Conservation (phyloP, 2,797 vertebrate genomes). For the Lophotriccus pileatus region DNA sequence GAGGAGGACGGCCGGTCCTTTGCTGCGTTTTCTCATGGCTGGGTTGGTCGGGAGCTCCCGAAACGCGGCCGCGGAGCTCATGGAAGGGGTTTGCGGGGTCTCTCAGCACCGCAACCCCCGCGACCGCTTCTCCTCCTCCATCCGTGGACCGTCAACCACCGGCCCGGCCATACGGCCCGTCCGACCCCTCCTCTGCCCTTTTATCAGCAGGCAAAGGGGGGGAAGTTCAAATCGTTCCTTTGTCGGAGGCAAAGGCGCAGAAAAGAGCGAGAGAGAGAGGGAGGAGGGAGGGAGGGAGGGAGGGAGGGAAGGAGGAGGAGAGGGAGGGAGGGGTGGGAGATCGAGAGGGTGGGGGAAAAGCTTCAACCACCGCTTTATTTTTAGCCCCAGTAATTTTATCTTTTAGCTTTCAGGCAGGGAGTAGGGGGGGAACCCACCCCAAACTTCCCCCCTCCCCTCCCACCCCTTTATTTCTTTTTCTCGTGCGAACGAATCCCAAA, state of each 20-base stretch:
- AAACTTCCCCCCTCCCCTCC: neutral
- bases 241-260: conserved; percentile 58
- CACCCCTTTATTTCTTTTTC: neutral
- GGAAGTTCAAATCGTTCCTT: conserved; percentile 65
- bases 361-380: conserved; percentile 53
- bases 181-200: conserved; percentile 4
- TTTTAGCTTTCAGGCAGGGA: neutral
- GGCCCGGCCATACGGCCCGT: too few relatives aligned
- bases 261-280: conserved; percentile 3
- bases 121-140: too few relatives aligned
- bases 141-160: too few relatives aligned
- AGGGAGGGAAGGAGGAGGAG: neutral
- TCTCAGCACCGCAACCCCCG: neutral
- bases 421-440: neutral
- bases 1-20: neutral
- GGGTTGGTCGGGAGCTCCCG: neutral
- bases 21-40: conserved; percentile 32
- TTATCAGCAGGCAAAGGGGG: neutral
- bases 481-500: neutral
- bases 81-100: neutral
- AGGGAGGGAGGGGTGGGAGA: neutral
- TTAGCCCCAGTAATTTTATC: conserved; percentile 56
- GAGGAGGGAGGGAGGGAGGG: neutral
- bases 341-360: neutral
- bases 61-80: neutral